A percentile compares a stretch with the other conserved stretches of the same genome.
phyloP scores from a whole-genome alignment of 2,113 vertebrate genomes.

The Crotalus horridus region DNA sequence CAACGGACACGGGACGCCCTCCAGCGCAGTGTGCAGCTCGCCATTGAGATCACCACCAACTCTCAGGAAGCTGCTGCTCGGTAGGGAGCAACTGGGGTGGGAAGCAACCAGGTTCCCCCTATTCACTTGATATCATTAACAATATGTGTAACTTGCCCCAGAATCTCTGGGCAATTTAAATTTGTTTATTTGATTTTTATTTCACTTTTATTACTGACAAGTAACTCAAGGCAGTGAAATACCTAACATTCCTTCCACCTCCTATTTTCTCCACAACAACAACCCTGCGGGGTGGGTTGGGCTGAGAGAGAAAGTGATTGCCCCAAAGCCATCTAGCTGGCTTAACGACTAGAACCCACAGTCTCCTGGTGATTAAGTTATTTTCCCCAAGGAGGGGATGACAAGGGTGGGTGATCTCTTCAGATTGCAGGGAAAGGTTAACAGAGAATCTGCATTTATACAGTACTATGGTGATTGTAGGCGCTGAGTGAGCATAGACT shows the following conservation, averaged over 20 bases:
- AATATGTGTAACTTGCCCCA: neutral
- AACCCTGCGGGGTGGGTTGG: neutral
- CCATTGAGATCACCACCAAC: conserved; percentile 93
- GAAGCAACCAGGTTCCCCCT: neutral
- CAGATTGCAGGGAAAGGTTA: neutral
- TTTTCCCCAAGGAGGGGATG: neutral
- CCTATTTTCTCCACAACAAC: neutral
- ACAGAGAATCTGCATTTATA: neutral
- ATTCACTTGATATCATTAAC: neutral
- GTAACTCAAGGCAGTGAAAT: neutral
- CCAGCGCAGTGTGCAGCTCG: conserved; percentile 88
- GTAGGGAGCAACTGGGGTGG: conserved; percentile 42
- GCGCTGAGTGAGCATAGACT: neutral
- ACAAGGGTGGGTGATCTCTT: neutral
- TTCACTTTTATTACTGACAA: neutral
- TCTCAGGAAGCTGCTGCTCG: conserved; percentile 87
- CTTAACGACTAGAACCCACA: neutral
- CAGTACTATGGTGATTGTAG: neutral
- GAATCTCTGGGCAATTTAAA: neutral
- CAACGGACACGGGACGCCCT: conserved; percentile 85
- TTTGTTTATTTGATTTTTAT: neutral
- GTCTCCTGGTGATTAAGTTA: neutral
- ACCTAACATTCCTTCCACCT: neutral
- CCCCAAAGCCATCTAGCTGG: neutral
- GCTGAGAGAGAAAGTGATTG: neutral